These are phyloP conservation scores for Geophilus truncorum DNA, from an alignment of 2,888 invertebrate species.

Conservation along the genomic window DNA sequence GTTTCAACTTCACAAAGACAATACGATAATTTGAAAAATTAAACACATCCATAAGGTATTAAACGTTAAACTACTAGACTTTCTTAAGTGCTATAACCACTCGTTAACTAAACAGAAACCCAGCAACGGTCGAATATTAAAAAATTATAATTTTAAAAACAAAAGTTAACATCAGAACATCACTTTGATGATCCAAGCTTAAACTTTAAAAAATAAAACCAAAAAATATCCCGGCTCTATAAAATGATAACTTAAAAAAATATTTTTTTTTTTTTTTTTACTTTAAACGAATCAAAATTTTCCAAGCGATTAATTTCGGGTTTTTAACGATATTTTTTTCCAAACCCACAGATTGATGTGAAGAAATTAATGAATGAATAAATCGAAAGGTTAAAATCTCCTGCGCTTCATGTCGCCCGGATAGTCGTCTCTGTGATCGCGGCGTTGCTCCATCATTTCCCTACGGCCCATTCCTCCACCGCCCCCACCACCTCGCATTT, in stretches of 20 bases:
- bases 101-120: not conserved
- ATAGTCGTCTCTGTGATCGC: conserved; percentile 37
- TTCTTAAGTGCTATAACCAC: not conserved
- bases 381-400: conserved; percentile 18
- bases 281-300: too few species aligned
- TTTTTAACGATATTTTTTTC: too few species aligned
- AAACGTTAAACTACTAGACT: not conserved
- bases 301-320: too few species aligned
- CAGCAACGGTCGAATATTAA: not conserved
- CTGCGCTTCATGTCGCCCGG: conserved; percentile 34
- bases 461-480: conserved; percentile 36
- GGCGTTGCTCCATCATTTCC: conserved; percentile 37
- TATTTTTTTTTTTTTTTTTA: too few species aligned
- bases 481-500: conserved; percentile 33
- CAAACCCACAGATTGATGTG: not conserved
- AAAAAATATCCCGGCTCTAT: too few species aligned
- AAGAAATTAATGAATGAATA: not conserved
- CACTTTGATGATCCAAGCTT: not conserved
- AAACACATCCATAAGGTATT: not conserved
- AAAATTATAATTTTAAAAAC: not conserved
- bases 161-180: not conserved
- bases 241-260: not conserved
- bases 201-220: not conserved
- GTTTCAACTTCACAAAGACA: not conserved
- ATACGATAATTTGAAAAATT: not conserved